These are phyloP conservation scores for Bombyx mori DNA, from an alignment of 1,140 invertebrate species.

Conservation along the genomic window DNA sequence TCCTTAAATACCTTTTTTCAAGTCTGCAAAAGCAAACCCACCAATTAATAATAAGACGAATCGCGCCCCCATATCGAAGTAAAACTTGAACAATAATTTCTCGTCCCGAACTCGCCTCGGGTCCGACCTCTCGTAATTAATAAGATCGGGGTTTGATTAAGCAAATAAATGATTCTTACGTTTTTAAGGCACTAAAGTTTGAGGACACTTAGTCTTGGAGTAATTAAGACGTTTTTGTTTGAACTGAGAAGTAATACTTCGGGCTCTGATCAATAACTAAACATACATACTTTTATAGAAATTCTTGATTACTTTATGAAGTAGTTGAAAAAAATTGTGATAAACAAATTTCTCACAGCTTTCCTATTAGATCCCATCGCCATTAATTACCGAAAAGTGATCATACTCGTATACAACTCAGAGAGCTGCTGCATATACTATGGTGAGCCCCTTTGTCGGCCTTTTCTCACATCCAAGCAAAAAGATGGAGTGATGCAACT, in stretches of 20 bases:
- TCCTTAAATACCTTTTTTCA: too few species aligned
- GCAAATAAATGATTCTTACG: constrained; percentile 6
- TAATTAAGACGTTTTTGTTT: background rate
- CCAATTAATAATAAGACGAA: too few species aligned
- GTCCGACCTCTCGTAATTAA: constrained; percentile 2
- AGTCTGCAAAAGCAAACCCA: too few species aligned
- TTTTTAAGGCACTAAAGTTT: constrained; percentile 4
- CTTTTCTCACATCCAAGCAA: too few species aligned
- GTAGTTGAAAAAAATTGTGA: background rate
- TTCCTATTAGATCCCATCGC: background rate
- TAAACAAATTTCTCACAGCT: background rate
- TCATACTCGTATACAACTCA: too few species aligned
- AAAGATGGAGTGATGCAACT: too few species aligned
- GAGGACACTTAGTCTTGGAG: background rate
- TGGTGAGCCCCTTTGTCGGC: too few species aligned
- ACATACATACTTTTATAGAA: background rate
- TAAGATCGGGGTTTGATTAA: constrained; percentile 5
- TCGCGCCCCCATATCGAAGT: background rate
- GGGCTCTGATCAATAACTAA: background rate
- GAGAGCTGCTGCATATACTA: too few species aligned
- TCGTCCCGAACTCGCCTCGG: constrained; percentile 1
- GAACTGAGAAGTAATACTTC: constrained; percentile 1
- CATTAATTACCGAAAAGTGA: background rate
- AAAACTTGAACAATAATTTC: constrained; percentile 4
- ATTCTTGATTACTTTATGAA: background rate